A percentile compares a stretch with the other conserved stretches of the same genome.
phyloP scores from a whole-genome alignment of 2,113 vertebrate species.

The Saccopteryx leptura region DNA sequence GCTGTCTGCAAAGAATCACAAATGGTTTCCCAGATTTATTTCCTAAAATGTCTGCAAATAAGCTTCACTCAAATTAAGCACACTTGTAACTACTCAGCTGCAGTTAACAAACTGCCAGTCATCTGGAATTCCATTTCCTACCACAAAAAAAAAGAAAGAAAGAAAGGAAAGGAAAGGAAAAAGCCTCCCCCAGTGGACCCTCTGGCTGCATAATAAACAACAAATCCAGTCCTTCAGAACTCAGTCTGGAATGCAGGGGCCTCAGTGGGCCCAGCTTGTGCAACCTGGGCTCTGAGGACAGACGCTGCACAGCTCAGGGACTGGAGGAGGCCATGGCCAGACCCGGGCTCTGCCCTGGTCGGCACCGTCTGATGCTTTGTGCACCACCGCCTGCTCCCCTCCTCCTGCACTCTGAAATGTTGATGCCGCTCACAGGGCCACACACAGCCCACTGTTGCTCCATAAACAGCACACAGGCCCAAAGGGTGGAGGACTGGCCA shows the following conservation, averaged over 20 bases:
- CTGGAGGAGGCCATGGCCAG: not conserved
- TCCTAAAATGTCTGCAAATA: conserved; percentile 80
- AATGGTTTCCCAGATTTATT: conserved; percentile 83
- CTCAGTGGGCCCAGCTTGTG: fast-evolving
- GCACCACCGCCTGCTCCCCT: too few species aligned
- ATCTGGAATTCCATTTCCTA: not conserved
- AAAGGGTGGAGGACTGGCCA: fast-evolving
- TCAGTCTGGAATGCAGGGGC: not conserved
- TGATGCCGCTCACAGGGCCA: fast-evolving
- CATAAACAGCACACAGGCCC: fast-evolving
- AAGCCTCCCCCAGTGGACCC: not conserved
- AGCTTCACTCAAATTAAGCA: conserved; percentile 66
- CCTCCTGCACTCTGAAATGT: not conserved
- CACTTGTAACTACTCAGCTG: conserved; percentile 14
- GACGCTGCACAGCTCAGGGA: fast-evolving
- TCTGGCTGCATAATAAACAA: not conserved
- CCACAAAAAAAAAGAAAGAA: not conserved
- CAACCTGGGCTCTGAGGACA: fast-evolving
- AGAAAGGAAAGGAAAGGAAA: not conserved
- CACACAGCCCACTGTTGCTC: not conserved
- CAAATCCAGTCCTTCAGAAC: not conserved
- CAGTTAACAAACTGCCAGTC: conserved; percentile 58
- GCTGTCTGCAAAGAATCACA: conserved; percentile 64
- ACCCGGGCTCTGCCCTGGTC: not conserved
- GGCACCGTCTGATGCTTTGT: fast-evolving